phyloP scores from a whole-genome alignment of 37 sponge, comb jelly and placozoan species.

The Agelas oroides region DNA sequence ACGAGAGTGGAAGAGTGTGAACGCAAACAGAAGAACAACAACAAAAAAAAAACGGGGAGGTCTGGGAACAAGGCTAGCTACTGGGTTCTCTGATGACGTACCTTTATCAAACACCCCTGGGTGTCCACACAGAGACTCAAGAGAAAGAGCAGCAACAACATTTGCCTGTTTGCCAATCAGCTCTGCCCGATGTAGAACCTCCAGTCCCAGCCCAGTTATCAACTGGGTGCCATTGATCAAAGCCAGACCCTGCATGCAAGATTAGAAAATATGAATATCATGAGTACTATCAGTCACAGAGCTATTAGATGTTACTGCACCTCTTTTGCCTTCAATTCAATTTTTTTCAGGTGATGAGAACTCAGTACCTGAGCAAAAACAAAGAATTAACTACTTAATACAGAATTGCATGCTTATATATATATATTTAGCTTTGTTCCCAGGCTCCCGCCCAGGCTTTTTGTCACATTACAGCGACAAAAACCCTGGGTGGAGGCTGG shows the following conservation, averaged over 20 bases:
- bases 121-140: constrained; percentile 75
- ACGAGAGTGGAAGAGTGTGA: no score
- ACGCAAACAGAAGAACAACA: no score
- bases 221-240: constrained; percentile 92
- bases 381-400: background rate
- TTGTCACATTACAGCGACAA: no score
- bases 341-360: constrained; percentile 62
- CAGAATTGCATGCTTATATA: no score
- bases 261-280: background rate
- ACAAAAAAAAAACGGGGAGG: no score
- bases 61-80: no score
- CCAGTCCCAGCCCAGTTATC: constrained; percentile 80
- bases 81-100: background rate
- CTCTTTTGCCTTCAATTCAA: constrained; percentile 76
- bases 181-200: constrained; percentile 73
- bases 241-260: constrained; percentile 62
- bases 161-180: constrained; percentile 73
- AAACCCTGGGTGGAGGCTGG: no score
- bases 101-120: constrained; percentile 59
- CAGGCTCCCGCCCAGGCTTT: no score
- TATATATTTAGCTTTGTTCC: no score
- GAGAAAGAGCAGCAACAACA: constrained; percentile 76
- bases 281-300: no score
- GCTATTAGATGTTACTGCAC: constrained; percentile 6
- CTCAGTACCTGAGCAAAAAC: constrained; percentile 52